These are phyloP conservation scores for Platanista minor DNA, from an alignment of 2,113 vertebrate genomes.

Conservation along the genomic window DNA sequence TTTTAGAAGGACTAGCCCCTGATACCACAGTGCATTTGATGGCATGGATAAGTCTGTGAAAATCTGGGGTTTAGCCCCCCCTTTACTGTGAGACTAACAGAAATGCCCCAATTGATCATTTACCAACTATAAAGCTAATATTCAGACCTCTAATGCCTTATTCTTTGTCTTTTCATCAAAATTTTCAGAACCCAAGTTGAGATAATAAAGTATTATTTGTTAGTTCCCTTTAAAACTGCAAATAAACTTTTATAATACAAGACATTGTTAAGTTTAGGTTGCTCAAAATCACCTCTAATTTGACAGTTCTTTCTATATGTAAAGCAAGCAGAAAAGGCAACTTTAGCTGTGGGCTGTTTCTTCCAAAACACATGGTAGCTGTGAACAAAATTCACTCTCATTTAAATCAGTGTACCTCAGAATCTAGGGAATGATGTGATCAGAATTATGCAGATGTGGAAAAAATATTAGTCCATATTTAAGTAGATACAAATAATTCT, in stretches of 20 bases:
- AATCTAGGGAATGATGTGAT: background rate
- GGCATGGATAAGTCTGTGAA: background rate
- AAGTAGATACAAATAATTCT: background rate
- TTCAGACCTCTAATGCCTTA: background rate
- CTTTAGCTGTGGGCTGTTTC: constrained; percentile 59
- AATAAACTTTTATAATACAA: background rate
- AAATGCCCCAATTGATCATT: background rate
- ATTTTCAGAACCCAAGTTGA: background rate
- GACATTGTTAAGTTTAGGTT: background rate
- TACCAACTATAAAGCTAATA: background rate
- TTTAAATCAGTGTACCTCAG: constrained; percentile 27
- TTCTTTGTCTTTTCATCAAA: background rate
- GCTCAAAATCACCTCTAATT: constrained; percentile 4
- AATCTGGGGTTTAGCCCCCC: background rate
- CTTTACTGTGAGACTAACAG: background rate
- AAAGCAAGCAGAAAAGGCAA: constrained; percentile 42
- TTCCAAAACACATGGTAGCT: constrained; percentile 59
- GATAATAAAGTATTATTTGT: background rate
- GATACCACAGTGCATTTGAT: background rate
- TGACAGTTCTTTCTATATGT: background rate
- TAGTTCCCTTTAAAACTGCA: background rate
- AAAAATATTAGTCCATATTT: constrained; percentile 23
- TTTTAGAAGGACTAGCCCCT: background rate
- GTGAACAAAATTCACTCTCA: constrained; percentile 50
- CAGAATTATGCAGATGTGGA: background rate